A percentile compares a stretch with the other conserved stretches of the same genome.
Evolutionary conservation across 2,797 vertebrate species (phyloP).

Genomic region (Scolopax rusticola): DNA sequence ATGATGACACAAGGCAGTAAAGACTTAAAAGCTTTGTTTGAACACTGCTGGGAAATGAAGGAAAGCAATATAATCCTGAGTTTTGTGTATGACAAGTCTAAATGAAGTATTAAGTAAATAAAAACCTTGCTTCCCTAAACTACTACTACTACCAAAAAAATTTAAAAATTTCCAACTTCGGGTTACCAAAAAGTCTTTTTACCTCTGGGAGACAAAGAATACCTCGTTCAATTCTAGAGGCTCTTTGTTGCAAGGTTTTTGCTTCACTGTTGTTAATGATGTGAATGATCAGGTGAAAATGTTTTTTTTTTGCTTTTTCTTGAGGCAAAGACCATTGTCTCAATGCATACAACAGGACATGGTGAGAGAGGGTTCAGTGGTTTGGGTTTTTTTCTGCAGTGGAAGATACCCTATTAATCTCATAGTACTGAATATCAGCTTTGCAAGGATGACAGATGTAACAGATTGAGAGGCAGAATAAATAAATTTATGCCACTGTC

Average conservation of each 20-base stretch:
- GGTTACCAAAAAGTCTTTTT: not conserved
- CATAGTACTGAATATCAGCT: not conserved
- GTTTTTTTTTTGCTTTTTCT: not conserved
- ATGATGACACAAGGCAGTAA: not conserved
- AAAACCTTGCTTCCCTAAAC: not conserved
- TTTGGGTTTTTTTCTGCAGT: not conserved
- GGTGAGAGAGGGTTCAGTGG: not conserved
- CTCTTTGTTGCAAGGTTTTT: not conserved
- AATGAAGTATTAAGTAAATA: slow-evolving; percentile 22
- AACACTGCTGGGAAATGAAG: not conserved
- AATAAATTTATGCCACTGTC: not conserved
- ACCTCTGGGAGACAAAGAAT: not conserved
- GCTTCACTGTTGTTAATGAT: not conserved
- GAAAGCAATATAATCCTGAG: not conserved
- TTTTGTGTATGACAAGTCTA: not conserved
- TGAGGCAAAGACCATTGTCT: not conserved
- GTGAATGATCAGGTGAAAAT: not conserved
- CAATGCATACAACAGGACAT: not conserved
- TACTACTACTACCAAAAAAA: not conserved
- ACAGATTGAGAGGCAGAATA: not conserved
- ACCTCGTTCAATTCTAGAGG: not conserved
- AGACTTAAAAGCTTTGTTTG: not conserved
- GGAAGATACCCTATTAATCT: not conserved
- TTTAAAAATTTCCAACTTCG: not conserved
- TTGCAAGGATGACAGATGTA: not conserved